Percentiles rank a stretch among this genome's conserved stretches.
These are phyloP conservation scores for Suncus etruscus DNA, from an alignment of 2,113 vertebrate genomes.

Conservation along the genomic window DNA sequence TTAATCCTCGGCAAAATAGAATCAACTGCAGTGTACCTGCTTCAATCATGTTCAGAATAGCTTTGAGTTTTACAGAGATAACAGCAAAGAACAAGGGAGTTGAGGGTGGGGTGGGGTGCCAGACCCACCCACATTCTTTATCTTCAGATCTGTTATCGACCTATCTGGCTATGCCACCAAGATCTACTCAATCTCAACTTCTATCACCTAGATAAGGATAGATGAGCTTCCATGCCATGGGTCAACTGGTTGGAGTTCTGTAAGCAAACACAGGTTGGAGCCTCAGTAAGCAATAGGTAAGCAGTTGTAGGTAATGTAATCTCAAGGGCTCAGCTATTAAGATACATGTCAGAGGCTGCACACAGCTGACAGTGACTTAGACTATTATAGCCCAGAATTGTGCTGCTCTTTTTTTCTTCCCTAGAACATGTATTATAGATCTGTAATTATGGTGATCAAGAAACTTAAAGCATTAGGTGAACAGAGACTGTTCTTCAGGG, in stretches of 20 bases:
- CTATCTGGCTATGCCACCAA: neutral
- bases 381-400: neutral
- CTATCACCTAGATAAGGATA: neutral
- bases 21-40: too few species aligned
- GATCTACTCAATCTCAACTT: neutral
- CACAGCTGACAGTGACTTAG: neutral
- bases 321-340: slow-evolving; percentile 36
- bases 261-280: neutral
- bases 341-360: slow-evolving; percentile 31
- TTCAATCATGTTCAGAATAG: too few species aligned
- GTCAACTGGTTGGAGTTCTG: neutral
- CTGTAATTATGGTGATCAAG: slow-evolving; percentile 71
- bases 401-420: neutral
- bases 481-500: neutral
- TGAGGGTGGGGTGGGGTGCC: neutral
- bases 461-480: slow-evolving; percentile 50
- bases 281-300: slow-evolving; percentile 5
- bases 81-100: too few species aligned
- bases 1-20: too few species aligned
- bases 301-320: too few species aligned
- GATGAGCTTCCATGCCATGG: neutral
- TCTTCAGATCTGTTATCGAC: neutral
- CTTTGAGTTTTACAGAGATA: too few species aligned
- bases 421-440: slow-evolving; percentile 54
- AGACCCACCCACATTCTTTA: neutral